Evolutionary conservation across 2,888 invertebrate species (phyloP).

Genomic region (Aleiodes testaceus): DNA sequence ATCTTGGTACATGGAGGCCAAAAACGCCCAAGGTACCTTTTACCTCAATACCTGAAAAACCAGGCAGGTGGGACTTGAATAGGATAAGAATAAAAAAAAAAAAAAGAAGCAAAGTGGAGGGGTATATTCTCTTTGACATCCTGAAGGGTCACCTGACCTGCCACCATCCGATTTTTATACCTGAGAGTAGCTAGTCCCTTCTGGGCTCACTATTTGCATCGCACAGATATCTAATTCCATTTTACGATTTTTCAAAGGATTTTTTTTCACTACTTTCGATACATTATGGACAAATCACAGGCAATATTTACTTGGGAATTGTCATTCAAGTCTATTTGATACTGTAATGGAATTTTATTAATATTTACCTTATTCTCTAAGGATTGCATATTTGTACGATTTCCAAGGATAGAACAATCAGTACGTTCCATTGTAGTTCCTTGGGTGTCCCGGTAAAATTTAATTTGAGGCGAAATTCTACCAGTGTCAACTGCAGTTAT

Average conservation of each 20-base stretch:
- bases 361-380: slow-evolving; percentile 64
- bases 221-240: slow-evolving; percentile 51
- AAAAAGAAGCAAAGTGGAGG: not conserved
- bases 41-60: slow-evolving; percentile 49
- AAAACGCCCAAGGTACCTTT: slow-evolving; percentile 26
- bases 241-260: not conserved
- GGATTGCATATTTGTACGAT: slow-evolving; percentile 67
- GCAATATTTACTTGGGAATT: too few relatives aligned
- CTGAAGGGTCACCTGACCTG: slow-evolving; percentile 39
- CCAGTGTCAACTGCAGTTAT: slow-evolving; percentile 75
- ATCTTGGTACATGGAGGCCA: slow-evolving; percentile 55
- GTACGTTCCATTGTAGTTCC: slow-evolving; percentile 76
- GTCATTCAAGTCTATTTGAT: too few relatives aligned
- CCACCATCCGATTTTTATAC: slow-evolving; percentile 50
- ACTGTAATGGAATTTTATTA: not conserved
- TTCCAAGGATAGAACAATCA: slow-evolving; percentile 68
- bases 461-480: slow-evolving; percentile 74
- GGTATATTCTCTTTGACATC: slow-evolving; percentile 26
- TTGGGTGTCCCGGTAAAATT: slow-evolving; percentile 76
- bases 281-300: too few relatives aligned
- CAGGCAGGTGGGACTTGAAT: slow-evolving; percentile 69
- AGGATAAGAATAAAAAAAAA: slow-evolving; percentile 40
- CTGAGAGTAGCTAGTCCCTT: slow-evolving; percentile 51
- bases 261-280: too few relatives aligned
- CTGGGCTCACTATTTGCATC: slow-evolving; percentile 57